Evolutionary conservation across 2,888 invertebrate genomes (phyloP).

Genomic region (Silvanus unidentatus): DNA sequence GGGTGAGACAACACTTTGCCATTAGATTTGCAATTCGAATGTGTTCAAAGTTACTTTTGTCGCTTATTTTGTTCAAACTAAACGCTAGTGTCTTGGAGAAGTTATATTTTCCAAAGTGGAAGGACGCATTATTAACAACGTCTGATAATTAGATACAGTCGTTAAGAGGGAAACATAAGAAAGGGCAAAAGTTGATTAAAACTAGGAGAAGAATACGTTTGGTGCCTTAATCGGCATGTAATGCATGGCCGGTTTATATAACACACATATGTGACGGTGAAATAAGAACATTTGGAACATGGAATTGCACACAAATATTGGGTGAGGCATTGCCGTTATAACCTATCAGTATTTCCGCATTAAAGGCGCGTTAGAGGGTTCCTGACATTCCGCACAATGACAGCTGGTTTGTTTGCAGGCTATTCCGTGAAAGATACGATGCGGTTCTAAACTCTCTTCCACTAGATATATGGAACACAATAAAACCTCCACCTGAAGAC

Average conservation of each 20-base stretch:
- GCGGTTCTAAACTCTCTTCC: slow-evolving; percentile 28
- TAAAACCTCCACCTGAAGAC: slow-evolving; percentile 49
- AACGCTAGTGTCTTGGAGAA: no score
- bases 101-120: no score
- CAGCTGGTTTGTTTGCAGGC: slow-evolving; percentile 46
- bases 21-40: slow-evolving; percentile 43
- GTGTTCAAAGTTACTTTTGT: slow-evolving; percentile 27
- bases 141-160: no score
- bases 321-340: slow-evolving; percentile 17
- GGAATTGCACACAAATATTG: slow-evolving; percentile 9
- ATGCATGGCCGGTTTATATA: no score
- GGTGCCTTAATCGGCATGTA: no score
- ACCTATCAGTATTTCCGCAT: slow-evolving; percentile 36
- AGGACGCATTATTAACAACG: no score
- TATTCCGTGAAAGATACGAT: slow-evolving; percentile 40
- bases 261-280: slow-evolving; percentile 2
- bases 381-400: slow-evolving; percentile 39
- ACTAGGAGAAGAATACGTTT: no score
- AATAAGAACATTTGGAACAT: slow-evolving; percentile 11
- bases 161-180: no score
- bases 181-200: no score
- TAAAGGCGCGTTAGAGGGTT: slow-evolving; percentile 42
- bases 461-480: slow-evolving; percentile 47
- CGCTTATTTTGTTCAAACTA: slow-evolving; percentile 21
- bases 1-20: slow-evolving; percentile 35